Evolutionary conservation across 2,888 invertebrate species (phyloP), one percentile per base, ranked within the genome.

Genomic region (Watsonalla binaria): DNA sequence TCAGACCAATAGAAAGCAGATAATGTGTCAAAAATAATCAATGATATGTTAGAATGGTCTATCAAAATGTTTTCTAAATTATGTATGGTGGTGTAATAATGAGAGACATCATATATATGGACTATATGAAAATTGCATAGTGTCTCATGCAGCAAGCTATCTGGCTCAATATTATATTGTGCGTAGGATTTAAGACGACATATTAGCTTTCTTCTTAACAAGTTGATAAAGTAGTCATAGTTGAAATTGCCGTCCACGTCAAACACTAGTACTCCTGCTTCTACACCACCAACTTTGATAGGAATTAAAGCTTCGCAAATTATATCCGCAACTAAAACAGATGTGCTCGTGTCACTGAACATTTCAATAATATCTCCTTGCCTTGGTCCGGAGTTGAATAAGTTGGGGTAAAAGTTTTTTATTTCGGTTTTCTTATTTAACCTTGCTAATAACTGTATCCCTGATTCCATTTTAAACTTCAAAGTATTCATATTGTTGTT

Each of bases 1-100:
- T 92, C 92, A 48, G 86, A 86, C 92, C 92, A 92, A 70, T 92
- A 92, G 72, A 89, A 92, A 61, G 92, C 87, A 60, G 87, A 82
- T 45, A 92, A 59, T 46, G 86, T 87, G 61, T 92, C 83, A 65
- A 92, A 72, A 53, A 91, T 65, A 46, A 92, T 52, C 9, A 92
- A 58, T 55, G 86, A 79, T 61, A 90, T 80, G 62, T 85, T 82
- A 37, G 74, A 62, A 65, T 90, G 61, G 60, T 80, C 70, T 15
- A 76, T 59, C 54, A 92, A 68, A 47, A 90, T 65, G 55, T 71
- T 84, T 69, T 90, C 91, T 49, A 92, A 70, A 55, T 84, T 85
- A 56, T 85, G 76, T 59, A 92, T 80, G 47, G 86, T 86, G 8
- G 80, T 73, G 57, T 84, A 77, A 45, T 91, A 76, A 65, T 92